These are phyloP conservation scores for Petrophora chlorosata DNA, from an alignment of 2,888 invertebrate species.

Conservation along the genomic window DNA sequence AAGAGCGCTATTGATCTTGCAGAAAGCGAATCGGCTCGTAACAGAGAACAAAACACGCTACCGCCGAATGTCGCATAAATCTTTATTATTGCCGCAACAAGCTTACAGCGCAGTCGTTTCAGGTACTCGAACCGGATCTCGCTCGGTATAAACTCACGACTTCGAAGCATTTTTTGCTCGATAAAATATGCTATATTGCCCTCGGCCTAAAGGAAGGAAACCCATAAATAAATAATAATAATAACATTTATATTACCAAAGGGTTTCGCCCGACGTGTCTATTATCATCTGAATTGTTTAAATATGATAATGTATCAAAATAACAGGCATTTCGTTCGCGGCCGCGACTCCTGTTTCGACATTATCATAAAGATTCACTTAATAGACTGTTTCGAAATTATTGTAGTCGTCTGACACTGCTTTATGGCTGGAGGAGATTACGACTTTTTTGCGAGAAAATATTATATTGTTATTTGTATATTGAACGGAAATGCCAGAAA, in stretches of 20 bases:
- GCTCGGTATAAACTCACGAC: constrained; percentile 78
- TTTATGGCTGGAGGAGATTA: constrained; percentile 68
- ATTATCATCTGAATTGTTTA: constrained; percentile 84
- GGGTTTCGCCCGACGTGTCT: constrained; percentile 82
- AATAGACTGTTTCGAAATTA: constrained; percentile 82
- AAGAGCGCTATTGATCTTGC: constrained; percentile 80
- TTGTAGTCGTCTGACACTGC: constrained; percentile 75
- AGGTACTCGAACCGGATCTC: constrained; percentile 80
- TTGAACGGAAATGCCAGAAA: constrained; percentile 48
- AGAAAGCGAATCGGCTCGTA: constrained; percentile 81
- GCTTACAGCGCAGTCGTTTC: constrained; percentile 78
- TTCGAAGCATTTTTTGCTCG: constrained; percentile 79
- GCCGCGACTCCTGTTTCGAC: constrained; percentile 79
- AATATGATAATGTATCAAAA: constrained; percentile 84
- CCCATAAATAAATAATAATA: constrained; percentile 84
- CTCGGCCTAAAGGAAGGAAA: constrained; percentile 78
- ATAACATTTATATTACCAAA: constrained; percentile 84
- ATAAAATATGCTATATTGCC: constrained; percentile 81
- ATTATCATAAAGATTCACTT: constrained; percentile 83
- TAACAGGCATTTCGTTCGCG: constrained; percentile 77
- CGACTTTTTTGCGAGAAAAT: constrained; percentile 50
- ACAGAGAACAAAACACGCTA: constrained; percentile 82
- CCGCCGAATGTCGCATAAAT: constrained; percentile 83
- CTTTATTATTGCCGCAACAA: constrained; percentile 83
- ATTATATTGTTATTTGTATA: constrained; percentile 53